Evolutionary conservation across 2,797 vertebrate genomes (phyloP).

Genomic region (Enteromius radiatus): DNA sequence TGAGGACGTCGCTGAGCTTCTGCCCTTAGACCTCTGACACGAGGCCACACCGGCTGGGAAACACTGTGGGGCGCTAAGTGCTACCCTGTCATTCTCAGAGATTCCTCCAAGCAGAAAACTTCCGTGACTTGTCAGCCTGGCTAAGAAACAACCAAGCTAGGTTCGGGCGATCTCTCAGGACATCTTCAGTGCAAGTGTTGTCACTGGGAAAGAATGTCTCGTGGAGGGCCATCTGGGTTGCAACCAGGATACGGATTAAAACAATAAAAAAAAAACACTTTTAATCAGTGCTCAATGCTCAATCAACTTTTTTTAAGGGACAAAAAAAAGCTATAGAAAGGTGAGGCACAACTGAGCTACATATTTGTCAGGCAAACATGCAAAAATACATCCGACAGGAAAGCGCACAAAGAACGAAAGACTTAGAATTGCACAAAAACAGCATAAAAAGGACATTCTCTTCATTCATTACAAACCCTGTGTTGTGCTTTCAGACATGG

Average conservation of each 20-base stretch:
- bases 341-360: neutral
- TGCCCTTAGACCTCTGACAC: constrained; percentile 37
- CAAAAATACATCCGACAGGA: constrained; percentile 21
- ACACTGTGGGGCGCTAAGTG: constrained; percentile 61
- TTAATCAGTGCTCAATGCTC: constrained; percentile 43
- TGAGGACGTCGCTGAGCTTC: constrained; percentile 2
- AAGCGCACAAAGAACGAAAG: constrained; percentile 26
- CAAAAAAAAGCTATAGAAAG: constrained; percentile 38
- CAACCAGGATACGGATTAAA: constrained; percentile 55
- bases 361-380: neutral
- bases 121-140: constrained; percentile 56
- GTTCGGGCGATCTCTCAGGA: constrained; percentile 30
- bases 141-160: constrained; percentile 32
- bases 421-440: constrained; percentile 54
- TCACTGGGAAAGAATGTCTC: constrained; percentile 63
- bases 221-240: constrained; percentile 59
- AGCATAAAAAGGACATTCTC: constrained; percentile 63
- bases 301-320: neutral
- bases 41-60: constrained; percentile 50
- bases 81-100: constrained; percentile 66
- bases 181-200: constrained; percentile 42
- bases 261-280: constrained; percentile 58
- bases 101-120: constrained; percentile 60
- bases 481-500: constrained; percentile 54
- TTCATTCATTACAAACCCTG: constrained; percentile 60